Conservation (phyloP, 2,797 vertebrate species). For the Oryzias dopingdopingensis region DNA sequence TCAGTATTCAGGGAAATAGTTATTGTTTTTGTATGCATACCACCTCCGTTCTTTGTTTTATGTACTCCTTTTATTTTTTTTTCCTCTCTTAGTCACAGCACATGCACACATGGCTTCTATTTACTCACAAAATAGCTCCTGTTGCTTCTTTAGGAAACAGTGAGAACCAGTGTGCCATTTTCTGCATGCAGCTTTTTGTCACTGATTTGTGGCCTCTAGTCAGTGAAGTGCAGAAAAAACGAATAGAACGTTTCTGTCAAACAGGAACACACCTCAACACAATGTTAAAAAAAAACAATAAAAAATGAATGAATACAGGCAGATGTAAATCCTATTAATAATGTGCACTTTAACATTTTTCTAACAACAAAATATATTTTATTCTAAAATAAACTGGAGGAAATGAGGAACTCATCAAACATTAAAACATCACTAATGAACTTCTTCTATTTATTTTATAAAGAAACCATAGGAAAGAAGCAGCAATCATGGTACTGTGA, state of each 20-base stretch:
- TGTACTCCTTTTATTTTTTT: not conserved
- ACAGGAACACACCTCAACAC: not conserved
- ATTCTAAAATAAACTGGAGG: too few relatives aligned
- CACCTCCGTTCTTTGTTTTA: not conserved
- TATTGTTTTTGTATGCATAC: not conserved
- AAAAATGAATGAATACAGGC: too few relatives aligned
- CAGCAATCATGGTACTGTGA: too few relatives aligned
- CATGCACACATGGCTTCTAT: not conserved
- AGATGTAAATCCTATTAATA: too few relatives aligned
- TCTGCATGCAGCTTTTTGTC: conserved; percentile 1
- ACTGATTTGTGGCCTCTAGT: not conserved
- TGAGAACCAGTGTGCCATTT: not conserved
- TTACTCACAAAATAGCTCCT: not conserved
- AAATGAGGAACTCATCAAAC: too few relatives aligned
- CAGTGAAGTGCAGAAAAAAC: conserved; percentile 5
- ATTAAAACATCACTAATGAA: too few relatives aligned
- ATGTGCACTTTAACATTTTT: too few relatives aligned
- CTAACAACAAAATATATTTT: too few relatives aligned
- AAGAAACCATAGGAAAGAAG: too few relatives aligned
- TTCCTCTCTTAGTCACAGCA: not conserved
- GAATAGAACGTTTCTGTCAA: conserved; percentile 3
- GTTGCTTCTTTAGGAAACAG: not conserved
- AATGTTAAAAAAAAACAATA: not conserved
- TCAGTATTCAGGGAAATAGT: too few relatives aligned
- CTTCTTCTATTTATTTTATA: too few relatives aligned